phyloP scores from a whole-genome alignment of 2,113 vertebrate species.

The Malurus alboscapulatus region DNA sequence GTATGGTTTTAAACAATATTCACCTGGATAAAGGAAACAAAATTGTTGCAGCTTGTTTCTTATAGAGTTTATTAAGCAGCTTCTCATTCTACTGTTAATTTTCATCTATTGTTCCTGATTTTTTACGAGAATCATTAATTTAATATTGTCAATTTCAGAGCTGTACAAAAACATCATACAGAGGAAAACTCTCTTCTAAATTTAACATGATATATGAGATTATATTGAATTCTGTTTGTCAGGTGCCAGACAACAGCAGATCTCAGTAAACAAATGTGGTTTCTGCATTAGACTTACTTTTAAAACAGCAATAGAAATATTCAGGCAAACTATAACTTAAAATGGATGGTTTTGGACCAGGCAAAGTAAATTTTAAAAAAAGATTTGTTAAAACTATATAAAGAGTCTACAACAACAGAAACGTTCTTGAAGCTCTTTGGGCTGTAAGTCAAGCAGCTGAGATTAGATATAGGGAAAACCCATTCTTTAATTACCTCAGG shows the following conservation, averaged over 20 bases:
- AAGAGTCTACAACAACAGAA: too few species aligned
- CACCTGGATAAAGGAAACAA: not conserved
- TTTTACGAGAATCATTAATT: not conserved
- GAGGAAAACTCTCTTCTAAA: not conserved
- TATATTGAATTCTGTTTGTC: not conserved
- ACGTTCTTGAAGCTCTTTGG: too few species aligned
- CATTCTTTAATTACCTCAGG: too few species aligned
- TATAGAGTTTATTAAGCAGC: not conserved
- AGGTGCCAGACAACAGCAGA: not conserved
- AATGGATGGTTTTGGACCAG: not conserved
- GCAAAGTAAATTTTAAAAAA: not conserved
- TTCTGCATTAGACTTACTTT: not conserved
- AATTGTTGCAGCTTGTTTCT: not conserved
- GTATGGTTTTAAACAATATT: not conserved
- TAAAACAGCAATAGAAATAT: not conserved
- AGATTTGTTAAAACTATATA: too few species aligned
- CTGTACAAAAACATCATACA: not conserved
- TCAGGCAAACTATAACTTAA: not conserved
- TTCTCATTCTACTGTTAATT: not conserved
- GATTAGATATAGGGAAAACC: too few species aligned
- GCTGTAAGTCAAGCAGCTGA: too few species aligned
- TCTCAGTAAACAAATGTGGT: fast-evolving
- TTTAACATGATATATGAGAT: not conserved
- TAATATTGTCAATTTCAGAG: not conserved
- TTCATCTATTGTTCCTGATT: not conserved